phyloP scores from a whole-genome alignment of 2,113 vertebrate species.

The Odocoileus hemionus region DNA sequence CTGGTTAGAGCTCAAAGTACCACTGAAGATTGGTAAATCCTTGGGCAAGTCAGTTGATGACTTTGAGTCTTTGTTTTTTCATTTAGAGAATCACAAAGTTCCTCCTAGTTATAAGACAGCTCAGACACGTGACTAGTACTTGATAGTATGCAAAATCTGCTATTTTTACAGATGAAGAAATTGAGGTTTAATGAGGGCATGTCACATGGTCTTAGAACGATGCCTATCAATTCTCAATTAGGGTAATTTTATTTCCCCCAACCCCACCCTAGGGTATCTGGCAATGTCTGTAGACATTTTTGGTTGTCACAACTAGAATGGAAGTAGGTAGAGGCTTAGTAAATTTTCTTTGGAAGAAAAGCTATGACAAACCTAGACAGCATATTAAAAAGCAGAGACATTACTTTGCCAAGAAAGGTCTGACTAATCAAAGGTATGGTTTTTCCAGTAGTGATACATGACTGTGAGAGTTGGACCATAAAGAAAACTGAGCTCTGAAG shows the following conservation, averaged over 20 bases:
- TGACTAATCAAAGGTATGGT: neutral
- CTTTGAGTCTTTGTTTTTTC: neutral
- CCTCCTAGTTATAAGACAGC: neutral
- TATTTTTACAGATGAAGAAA: neutral
- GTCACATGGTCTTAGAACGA: neutral
- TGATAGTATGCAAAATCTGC: neutral
- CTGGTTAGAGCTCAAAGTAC: neutral
- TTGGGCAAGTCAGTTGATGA: neutral
- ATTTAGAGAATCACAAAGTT: neutral
- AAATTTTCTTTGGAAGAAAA: neutral
- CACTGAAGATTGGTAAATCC: neutral
- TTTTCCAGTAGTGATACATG: neutral
- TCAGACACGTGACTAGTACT: neutral
- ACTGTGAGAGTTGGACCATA: neutral
- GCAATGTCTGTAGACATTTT: neutral
- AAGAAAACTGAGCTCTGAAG: neutral
- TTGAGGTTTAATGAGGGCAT: neutral
- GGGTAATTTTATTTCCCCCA: accelerated
- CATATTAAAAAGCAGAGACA: neutral
- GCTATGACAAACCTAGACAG: neutral
- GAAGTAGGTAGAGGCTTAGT: neutral
- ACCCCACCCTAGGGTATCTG: accelerated
- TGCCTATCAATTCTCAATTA: neutral
- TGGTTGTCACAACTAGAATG: neutral
- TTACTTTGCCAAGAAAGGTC: neutral